Conservation (phyloP, 2,797 vertebrate genomes). For the Numenius phaeopus region DNA sequence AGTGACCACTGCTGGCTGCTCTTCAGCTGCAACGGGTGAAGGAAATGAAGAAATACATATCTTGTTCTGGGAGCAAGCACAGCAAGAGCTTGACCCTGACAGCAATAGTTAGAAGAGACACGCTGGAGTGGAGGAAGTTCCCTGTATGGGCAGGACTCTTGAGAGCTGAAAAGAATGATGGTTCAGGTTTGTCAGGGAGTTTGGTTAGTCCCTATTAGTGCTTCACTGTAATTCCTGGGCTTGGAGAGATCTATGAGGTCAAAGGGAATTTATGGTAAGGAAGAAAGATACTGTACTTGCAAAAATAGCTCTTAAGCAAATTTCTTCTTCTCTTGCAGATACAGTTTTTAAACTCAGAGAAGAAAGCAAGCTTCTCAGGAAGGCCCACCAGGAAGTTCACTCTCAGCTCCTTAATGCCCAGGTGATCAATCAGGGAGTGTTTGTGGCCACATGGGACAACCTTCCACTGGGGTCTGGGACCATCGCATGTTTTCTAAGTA, state of each 20-base stretch:
- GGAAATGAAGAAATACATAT: neutral
- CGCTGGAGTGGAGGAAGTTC: neutral
- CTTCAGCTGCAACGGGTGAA: neutral
- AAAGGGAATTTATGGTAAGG: neutral
- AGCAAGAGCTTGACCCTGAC: neutral
- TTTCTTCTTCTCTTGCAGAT: conserved; percentile 55
- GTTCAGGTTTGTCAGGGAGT: neutral
- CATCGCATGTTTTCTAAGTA: neutral
- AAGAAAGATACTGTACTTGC: neutral
- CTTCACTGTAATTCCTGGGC: neutral
- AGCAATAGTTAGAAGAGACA: neutral
- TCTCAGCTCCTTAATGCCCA: conserved; percentile 73
- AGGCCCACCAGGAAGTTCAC: conserved; percentile 78
- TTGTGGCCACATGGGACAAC: neutral
- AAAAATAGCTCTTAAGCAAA: fast-evolving
- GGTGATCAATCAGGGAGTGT: conserved; percentile 17
- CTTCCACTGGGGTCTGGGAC: neutral
- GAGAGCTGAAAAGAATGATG: neutral
- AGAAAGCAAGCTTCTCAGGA: conserved; percentile 78
- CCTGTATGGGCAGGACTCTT: neutral
- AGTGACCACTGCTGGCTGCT: neutral
- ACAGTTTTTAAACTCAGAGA: conserved; percentile 73
- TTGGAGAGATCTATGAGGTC: neutral
- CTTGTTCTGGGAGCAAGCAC: neutral
- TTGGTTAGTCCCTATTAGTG: neutral